Evolutionary conservation across 2,113 vertebrate species (phyloP).

Genomic region (Eira barbara): DNA sequence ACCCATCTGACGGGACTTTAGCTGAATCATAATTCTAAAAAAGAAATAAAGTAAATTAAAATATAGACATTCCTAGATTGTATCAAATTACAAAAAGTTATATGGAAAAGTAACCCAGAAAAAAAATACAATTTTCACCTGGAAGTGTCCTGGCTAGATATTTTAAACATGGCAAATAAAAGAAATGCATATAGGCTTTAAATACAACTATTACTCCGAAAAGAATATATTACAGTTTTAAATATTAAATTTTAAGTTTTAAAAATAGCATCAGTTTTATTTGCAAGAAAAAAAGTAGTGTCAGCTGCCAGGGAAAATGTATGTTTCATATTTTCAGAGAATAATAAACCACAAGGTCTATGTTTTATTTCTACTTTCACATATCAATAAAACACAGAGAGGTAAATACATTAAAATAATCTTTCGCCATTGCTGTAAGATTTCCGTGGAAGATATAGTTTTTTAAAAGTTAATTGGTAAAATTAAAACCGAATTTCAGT

Average conservation of each 20-base stretch:
- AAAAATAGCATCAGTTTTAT: slow-evolving; percentile 55
- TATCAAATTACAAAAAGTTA: slow-evolving; percentile 44
- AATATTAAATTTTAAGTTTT: slow-evolving; percentile 31
- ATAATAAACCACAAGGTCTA: slow-evolving; percentile 30
- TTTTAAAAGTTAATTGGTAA: slow-evolving; percentile 70
- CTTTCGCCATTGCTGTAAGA: slow-evolving; percentile 97
- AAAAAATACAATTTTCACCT: slow-evolving; percentile 44
- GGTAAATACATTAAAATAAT: slow-evolving; percentile 75
- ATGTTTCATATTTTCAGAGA: slow-evolving; percentile 61
- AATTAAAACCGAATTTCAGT: slow-evolving; percentile 82
- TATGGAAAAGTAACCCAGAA: slow-evolving; percentile 58
- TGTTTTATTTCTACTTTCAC: slow-evolving; percentile 37
- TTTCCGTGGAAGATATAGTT: slow-evolving; percentile 88
- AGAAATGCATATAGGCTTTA: slow-evolving; percentile 20
- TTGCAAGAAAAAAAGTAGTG: slow-evolving; percentile 57
- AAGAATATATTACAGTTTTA: background rate
- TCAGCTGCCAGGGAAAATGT: slow-evolving; percentile 43
- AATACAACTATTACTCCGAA: slow-evolving; percentile 37
- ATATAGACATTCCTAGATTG: slow-evolving; percentile 25
- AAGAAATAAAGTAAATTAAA: slow-evolving; percentile 64
- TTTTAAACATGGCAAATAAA: slow-evolving; percentile 40
- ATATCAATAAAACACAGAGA: slow-evolving; percentile 65
- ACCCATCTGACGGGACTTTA: slow-evolving; percentile 61
- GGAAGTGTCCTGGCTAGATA: slow-evolving; percentile 38
- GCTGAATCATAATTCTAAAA: slow-evolving; percentile 81